Percentiles rank a stretch among this genome's conserved stretches.
phyloP scores from a whole-genome alignment of 2,797 vertebrate genomes.

The Channa striata region DNA sequence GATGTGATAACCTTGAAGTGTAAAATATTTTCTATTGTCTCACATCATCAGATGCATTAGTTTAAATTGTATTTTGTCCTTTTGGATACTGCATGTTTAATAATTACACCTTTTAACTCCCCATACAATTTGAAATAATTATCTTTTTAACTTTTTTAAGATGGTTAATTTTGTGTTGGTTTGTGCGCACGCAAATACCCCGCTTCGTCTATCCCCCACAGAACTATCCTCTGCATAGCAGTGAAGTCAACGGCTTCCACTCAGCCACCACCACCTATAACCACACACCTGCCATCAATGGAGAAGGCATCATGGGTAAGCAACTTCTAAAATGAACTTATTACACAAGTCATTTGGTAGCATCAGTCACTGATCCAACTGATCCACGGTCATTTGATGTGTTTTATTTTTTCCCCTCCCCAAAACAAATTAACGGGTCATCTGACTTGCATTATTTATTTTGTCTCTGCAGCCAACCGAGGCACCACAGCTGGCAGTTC shows the following conservation, averaged over 20 bases:
- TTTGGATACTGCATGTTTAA: neutral
- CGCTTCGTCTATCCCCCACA: conserved; percentile 78
- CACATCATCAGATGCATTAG: neutral
- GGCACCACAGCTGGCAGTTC: conserved; percentile 94
- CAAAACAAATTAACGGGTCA: conserved; percentile 51
- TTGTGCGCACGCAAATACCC: conserved; percentile 29
- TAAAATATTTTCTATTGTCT: neutral
- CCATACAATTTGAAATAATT: neutral
- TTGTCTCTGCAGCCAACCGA: conserved; percentile 86
- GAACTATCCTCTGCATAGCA: conserved; percentile 94
- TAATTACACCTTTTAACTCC: neutral
- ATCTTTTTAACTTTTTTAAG: neutral
- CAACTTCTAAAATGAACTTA: neutral
- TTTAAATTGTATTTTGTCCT: neutral
- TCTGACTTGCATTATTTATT: conserved; percentile 54
- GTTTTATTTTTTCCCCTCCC: neutral
- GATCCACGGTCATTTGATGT: conserved; percentile 13
- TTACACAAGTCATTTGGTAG: conserved; percentile 4
- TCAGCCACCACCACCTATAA: conserved; percentile 88
- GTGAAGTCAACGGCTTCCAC: conserved; percentile 93
- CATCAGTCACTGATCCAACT: conserved; percentile 21
- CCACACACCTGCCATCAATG: conserved; percentile 93
- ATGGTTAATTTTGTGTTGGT: too few relatives aligned
- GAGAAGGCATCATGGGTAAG: conserved; percentile 93
- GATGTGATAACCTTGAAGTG: neutral